Evolutionary conservation across 2,888 invertebrate species (phyloP), one percentile per base, ranked within the genome.

Genomic region (Lepetodrilus schrolli): DNA sequence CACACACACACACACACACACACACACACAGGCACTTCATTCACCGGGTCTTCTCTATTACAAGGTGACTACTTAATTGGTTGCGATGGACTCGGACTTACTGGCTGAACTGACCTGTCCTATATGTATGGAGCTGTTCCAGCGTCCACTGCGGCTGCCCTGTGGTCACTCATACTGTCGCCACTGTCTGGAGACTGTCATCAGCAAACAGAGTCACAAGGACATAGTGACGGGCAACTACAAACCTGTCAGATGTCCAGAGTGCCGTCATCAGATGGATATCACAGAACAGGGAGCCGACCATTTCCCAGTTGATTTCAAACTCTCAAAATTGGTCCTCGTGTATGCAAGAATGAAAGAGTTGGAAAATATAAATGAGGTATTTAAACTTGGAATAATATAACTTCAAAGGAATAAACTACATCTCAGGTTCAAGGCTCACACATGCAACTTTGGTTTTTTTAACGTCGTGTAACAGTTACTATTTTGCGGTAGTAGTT

Each of bases 101-200:
- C 76, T 77, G 47, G 77, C 70, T 8, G 80, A 80, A 34, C 58
- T 80, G 51, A 78, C 77, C 13, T 80, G 80, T 34, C 80, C 80
- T 3, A 78, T 80, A 36, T 80, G 80, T 49, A 78, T 78, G 77
- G 80, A 80, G 43, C 69, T 80, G 7, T 80, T 80, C 66, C 38
- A 71, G 4, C 71, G 76, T 48, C 80, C 80, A n/a, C 73, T 78
- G 13, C 70, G 80, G 17, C 73, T 80, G 17, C 78, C 78, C 8
- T 80, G 80, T 65, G 80, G 80, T 7, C 80, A 80, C 34, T 76
- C 78, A 7, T 80, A 80, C 73, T 80, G 80, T 68, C 73, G 77
- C 4, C 48, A 48, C n/a, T 80, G 80, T 34, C 74, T 80, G 58
- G 66, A 74, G 23, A 43, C 72, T 13, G 23, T 72, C n/a, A 58